Percentiles rank a stretch among this genome's conserved stretches.
These are phyloP conservation scores for Corythornis vintsioides DNA, from an alignment of 2,113 vertebrate species.

Conservation along the genomic window DNA sequence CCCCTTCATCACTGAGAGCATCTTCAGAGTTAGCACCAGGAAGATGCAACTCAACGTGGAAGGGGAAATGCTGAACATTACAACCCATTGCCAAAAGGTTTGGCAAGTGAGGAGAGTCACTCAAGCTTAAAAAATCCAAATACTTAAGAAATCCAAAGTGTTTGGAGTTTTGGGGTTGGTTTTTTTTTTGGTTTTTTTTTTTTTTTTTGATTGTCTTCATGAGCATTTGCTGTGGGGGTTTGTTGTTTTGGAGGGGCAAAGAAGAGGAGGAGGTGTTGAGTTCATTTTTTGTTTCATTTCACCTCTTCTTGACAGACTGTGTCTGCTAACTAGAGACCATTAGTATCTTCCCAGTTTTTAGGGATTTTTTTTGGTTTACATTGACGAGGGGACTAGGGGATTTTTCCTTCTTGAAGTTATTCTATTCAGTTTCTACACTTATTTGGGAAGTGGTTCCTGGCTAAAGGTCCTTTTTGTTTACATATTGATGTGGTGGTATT, in stretches of 20 bases:
- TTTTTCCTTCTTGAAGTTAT: neutral
- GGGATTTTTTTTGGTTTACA: neutral
- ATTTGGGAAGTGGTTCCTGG: neutral
- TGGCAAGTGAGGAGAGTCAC: accelerated
- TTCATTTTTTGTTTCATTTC: neutral
- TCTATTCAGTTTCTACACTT: neutral
- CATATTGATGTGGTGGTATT: neutral
- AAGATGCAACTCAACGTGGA: neutral
- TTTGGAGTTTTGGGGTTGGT: too few species aligned
- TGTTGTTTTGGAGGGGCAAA: accelerated
- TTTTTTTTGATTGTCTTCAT: neutral
- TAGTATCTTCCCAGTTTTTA: neutral
- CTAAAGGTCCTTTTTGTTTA: neutral
- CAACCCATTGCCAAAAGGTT: neutral
- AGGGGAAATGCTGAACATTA: neutral
- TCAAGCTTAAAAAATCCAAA: neutral
- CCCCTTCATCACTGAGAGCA: neutral
- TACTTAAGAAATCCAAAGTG: too few species aligned
- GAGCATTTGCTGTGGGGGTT: accelerated
- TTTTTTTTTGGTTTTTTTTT: too few species aligned
- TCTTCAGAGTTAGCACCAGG: neutral
- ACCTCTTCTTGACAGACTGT: neutral
- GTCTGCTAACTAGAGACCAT: neutral
- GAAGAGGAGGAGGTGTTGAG: neutral
- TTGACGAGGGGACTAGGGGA: neutral